Conservation (phyloP, 2,113 vertebrate species). For the Amblyopsis rosae region DNA sequence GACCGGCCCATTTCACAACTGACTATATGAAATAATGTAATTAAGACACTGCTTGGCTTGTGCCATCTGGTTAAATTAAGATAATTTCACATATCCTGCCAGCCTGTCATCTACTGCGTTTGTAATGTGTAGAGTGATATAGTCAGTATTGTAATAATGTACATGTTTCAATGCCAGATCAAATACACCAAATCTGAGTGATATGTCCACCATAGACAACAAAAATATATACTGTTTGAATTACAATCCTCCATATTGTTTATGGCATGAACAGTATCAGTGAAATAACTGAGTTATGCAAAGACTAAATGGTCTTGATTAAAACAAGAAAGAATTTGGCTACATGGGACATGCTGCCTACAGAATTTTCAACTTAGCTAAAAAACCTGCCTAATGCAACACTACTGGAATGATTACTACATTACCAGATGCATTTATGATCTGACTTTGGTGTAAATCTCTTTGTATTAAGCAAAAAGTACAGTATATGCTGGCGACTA, state of each 20-base stretch:
- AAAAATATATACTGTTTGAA: not conserved
- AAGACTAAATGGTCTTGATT: not conserved
- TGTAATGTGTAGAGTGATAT: not conserved
- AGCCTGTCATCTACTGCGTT: slow-evolving; percentile 1
- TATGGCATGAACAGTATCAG: not conserved
- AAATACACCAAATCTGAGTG: too few species aligned
- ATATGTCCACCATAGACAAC: not conserved
- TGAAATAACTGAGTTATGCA: not conserved
- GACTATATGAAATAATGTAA: too few species aligned
- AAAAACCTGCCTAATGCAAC: not conserved
- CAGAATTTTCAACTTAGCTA: not conserved
- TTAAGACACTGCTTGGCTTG: slow-evolving; percentile 7
- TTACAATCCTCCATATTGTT: not conserved
- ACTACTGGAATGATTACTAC: slow-evolving; percentile 20
- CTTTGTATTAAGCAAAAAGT: slow-evolving; percentile 9
- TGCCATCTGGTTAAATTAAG: not conserved
- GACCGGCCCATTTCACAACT: too few species aligned
- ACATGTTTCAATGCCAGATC: too few species aligned
- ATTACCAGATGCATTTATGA: slow-evolving; percentile 11
- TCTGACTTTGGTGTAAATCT: slow-evolving; percentile 13
- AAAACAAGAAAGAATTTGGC: not conserved
- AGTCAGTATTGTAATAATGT: too few species aligned
- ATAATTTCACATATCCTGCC: slow-evolving; percentile 15
- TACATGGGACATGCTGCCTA: not conserved
- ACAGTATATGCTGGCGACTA: not conserved